These are phyloP conservation scores for Drymodes brunneopygia DNA, from an alignment of 2,113 vertebrate species.

Conservation along the genomic window DNA sequence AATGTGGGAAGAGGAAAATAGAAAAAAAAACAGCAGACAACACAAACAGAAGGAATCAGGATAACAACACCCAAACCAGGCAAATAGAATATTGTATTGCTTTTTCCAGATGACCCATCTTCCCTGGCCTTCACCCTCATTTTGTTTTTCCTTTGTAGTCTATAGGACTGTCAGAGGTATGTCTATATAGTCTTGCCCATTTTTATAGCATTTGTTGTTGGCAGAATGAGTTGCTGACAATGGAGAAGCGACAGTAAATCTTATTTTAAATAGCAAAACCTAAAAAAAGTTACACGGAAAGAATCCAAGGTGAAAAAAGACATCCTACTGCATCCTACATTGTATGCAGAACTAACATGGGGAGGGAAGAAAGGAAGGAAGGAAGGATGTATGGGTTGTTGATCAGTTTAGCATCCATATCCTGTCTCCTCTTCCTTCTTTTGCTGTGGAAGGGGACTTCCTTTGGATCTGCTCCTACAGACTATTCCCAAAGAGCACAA, in stretches of 20 bases:
- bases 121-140: background rate
- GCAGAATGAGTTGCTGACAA: background rate
- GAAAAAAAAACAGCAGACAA: background rate
- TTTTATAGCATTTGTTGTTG: background rate
- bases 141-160: background rate
- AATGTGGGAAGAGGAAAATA: background rate
- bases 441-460: slow-evolving; percentile 31
- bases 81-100: background rate
- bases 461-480: background rate
- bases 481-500: background rate
- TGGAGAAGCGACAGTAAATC: background rate
- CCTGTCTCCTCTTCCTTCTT: slow-evolving; percentile 33
- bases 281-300: background rate
- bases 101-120: background rate
- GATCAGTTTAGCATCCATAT: slow-evolving; percentile 13
- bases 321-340: background rate
- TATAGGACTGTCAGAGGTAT: background rate
- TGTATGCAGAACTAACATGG: background rate
- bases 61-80: background rate
- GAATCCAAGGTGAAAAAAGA: slow-evolving; percentile 10
- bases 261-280: slow-evolving; percentile 2
- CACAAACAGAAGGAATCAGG: background rate
- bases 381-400: background rate
- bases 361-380: background rate
- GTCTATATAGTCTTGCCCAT: background rate